These are phyloP conservation scores for Atethmia centrago DNA, from an alignment of 2,888 invertebrate genomes.

Conservation along the genomic window DNA sequence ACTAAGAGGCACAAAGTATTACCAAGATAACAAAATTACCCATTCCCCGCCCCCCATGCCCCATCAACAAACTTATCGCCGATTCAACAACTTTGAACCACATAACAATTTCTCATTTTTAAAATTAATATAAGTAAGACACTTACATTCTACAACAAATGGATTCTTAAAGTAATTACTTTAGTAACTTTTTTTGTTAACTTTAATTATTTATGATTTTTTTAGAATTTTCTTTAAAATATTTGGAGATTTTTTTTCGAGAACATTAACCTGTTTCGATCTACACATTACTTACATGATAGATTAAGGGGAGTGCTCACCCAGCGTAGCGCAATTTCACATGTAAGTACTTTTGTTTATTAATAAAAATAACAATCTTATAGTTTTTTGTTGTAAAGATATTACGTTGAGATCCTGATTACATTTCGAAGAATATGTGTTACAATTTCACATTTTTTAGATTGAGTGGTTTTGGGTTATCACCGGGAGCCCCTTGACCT, in stretches of 20 bases:
- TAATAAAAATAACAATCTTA: constrained; percentile 22
- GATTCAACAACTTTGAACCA: constrained; percentile 50
- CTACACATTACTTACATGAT: constrained; percentile 62
- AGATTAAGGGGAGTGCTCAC: constrained; percentile 46
- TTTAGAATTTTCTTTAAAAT: constrained; percentile 75
- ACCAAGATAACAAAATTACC: constrained; percentile 59
- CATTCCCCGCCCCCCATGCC: constrained; percentile 45
- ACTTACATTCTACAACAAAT: constrained; percentile 75
- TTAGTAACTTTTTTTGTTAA: constrained; percentile 75
- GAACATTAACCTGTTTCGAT: constrained; percentile 61
- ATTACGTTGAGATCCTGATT: constrained; percentile 46
- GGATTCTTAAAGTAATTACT: constrained; percentile 72
- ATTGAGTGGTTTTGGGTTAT: background rate
- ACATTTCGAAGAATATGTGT: constrained; percentile 31
- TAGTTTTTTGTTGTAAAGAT: constrained; percentile 7
- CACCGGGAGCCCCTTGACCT: background rate
- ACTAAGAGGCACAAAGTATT: constrained; percentile 19
- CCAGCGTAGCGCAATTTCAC: constrained; percentile 49
- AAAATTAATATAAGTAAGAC: constrained; percentile 58
- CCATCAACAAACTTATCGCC: constrained; percentile 49
- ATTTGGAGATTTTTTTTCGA: constrained; percentile 64
- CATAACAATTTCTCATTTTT: constrained; percentile 48
- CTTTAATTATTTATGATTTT: constrained; percentile 75
- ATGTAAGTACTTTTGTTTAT: constrained; percentile 59
- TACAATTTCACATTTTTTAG: constrained; percentile 38